phyloP scores from a whole-genome alignment of 2,797 vertebrate genomes.

The Podarcis lilfordi region DNA sequence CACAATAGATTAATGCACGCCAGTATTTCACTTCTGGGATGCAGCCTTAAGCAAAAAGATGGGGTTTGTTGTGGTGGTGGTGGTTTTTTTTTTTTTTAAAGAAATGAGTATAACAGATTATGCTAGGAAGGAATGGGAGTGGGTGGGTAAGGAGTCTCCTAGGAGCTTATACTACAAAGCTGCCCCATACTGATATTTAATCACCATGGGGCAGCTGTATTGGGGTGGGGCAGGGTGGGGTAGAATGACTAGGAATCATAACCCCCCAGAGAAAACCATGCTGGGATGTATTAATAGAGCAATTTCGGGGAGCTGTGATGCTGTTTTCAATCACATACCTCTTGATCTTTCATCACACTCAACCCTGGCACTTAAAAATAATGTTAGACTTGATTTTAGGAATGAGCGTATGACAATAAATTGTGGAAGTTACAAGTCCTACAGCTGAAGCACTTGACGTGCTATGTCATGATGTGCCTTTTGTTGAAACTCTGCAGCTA shows the following conservation, averaged over 20 bases:
- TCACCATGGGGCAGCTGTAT: conserved; percentile 77
- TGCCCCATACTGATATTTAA: conserved; percentile 76
- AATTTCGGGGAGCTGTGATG: conserved; percentile 60
- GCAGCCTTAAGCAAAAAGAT: conserved; percentile 73
- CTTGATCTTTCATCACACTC: conserved; percentile 69
- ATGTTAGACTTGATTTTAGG: conserved; percentile 71
- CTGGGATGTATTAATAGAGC: conserved; percentile 61
- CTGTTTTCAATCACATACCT: conserved; percentile 57
- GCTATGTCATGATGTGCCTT: conserved; percentile 68
- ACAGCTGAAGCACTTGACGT: conserved; percentile 73
- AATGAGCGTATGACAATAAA: conserved; percentile 73
- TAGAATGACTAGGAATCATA: conserved; percentile 52
- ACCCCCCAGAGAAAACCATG: conserved; percentile 62
- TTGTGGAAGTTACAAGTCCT: conserved; percentile 71
- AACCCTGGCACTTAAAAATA: conserved; percentile 63
- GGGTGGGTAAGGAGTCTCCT: conserved; percentile 70
- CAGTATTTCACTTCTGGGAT: conserved; percentile 75
- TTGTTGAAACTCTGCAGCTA: conserved; percentile 70
- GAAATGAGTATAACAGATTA: conserved; percentile 79
- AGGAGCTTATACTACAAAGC: conserved; percentile 74
- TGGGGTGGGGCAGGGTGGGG: conserved; percentile 49
- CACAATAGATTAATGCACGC: conserved; percentile 73
- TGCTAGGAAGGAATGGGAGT: conserved; percentile 63
- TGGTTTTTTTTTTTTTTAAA: conserved; percentile 65
- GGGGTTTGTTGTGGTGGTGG: conserved; percentile 57